These are phyloP conservation scores for Pteria penguin DNA, from an alignment of 2,888 invertebrate species.

Conservation along the genomic window DNA sequence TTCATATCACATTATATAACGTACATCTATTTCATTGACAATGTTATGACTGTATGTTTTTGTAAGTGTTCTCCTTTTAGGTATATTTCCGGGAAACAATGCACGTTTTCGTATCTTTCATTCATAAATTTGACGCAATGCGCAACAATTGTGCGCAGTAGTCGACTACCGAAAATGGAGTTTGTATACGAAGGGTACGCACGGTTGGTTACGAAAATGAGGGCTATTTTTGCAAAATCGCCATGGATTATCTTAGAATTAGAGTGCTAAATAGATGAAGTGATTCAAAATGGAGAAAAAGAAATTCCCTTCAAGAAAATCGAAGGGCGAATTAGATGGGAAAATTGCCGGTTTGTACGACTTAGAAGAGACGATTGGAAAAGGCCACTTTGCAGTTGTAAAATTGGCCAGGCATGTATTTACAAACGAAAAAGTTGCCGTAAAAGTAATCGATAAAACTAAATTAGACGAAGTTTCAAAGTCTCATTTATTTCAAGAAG, in stretches of 20 bases:
- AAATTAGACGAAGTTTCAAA: slow-evolving; percentile 97
- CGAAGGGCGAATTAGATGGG: slow-evolving; percentile 74
- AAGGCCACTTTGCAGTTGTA: slow-evolving; percentile 99
- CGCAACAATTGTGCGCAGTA: slow-evolving; percentile 66
- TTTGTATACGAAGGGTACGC: slow-evolving; percentile 14
- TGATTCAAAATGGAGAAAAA: neutral
- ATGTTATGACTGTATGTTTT: too few species aligned
- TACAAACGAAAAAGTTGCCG: slow-evolving; percentile 98
- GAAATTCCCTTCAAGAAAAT: slow-evolving; percentile 63
- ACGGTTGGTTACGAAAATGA: slow-evolving; percentile 26
- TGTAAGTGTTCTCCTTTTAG: too few species aligned
- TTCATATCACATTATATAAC: too few species aligned
- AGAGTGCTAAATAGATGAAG: neutral
- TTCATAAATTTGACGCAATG: slow-evolving; percentile 58
- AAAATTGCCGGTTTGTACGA: slow-evolving; percentile 91
- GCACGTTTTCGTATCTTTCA: neutral
- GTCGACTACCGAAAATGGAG: slow-evolving; percentile 38
- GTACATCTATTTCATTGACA: too few species aligned
- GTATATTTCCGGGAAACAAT: too few species aligned
- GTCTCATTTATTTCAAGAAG: slow-evolving; percentile 90
- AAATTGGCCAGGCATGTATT: slow-evolving; percentile 99
- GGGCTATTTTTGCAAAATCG: slow-evolving; percentile 1
- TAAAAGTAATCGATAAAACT: slow-evolving; percentile 98
- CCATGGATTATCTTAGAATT: slow-evolving; percentile 1
- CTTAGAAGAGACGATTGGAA: slow-evolving; percentile 96